These are phyloP conservation scores for Lytechinus pictus DNA, from an alignment of 35 echinoderm and acorn worm genomes.

Conservation along the genomic window DNA sequence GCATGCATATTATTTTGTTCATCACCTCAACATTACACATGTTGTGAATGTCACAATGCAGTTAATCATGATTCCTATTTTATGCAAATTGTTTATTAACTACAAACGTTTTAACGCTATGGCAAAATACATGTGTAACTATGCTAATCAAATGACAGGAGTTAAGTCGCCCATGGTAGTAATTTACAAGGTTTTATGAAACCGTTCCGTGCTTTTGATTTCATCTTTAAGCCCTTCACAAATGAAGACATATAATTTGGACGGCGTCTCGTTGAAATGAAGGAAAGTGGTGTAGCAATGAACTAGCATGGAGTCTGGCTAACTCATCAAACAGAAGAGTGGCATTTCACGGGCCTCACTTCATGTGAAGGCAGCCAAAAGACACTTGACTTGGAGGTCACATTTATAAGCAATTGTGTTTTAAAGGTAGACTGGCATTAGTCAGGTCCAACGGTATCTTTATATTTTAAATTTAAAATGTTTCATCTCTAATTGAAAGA, in stretches of 20 bases:
- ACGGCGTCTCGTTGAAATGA: conserved; percentile 30
- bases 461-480: background rate
- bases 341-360: conserved; percentile 34
- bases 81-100: too few species aligned
- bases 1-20: too few species aligned
- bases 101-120: too few species aligned
- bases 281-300: background rate
- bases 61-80: too few species aligned
- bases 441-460: background rate
- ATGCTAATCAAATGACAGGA: too few species aligned
- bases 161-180: too few species aligned
- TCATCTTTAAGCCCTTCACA: background rate
- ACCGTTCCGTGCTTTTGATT: too few species aligned
- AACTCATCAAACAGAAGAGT: conserved; percentile 14
- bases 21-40: too few species aligned
- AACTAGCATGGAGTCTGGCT: background rate
- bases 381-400: conserved; percentile 39
- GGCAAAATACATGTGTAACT: too few species aligned
- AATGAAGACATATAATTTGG: conserved; percentile 41
- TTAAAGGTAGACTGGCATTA: background rate
- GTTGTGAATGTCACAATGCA: too few species aligned
- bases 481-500: background rate
- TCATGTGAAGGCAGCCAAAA: background rate
- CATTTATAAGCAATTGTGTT: background rate
- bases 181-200: too few species aligned